phyloP scores from a whole-genome alignment of 2,113 vertebrate genomes.

The Leptobrachium ailaonicum region DNA sequence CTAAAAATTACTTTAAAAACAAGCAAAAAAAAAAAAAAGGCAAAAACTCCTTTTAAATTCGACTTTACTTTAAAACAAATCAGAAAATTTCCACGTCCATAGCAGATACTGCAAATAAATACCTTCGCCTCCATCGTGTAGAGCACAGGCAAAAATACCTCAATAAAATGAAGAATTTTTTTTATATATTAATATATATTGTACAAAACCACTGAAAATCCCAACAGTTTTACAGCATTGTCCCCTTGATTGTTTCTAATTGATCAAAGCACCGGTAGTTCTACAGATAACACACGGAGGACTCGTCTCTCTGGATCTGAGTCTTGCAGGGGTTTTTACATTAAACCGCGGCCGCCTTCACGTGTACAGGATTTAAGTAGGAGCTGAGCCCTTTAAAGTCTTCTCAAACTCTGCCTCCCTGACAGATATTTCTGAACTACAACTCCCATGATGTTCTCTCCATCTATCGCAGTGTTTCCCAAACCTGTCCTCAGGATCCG shows the following conservation, averaged over 20 bases:
- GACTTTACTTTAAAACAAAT: slow-evolving; percentile 41
- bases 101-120: slow-evolving; percentile 55
- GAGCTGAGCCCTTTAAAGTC: too few species aligned
- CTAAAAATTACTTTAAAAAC: background rate
- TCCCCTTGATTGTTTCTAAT: slow-evolving; percentile 14
- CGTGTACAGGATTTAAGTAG: too few species aligned
- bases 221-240: slow-evolving; percentile 42
- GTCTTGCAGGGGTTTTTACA: too few species aligned
- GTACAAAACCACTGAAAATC: slow-evolving; percentile 49
- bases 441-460: too few species aligned
- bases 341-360: too few species aligned
- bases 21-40: background rate
- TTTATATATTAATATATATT: background rate
- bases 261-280: slow-evolving; percentile 33
- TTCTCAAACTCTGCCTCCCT: too few species aligned
- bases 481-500: too few species aligned
- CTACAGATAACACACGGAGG: background rate
- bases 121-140: slow-evolving; percentile 47
- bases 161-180: slow-evolving; percentile 31
- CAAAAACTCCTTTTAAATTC: background rate
- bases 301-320: background rate
- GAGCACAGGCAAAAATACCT: slow-evolving; percentile 42
- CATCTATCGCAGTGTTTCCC: too few species aligned
- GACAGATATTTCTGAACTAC: too few species aligned
- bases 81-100: slow-evolving; percentile 47